Conservation (phyloP, 2,888 invertebrate genomes). For the Coleophora flavipennella region DNA sequence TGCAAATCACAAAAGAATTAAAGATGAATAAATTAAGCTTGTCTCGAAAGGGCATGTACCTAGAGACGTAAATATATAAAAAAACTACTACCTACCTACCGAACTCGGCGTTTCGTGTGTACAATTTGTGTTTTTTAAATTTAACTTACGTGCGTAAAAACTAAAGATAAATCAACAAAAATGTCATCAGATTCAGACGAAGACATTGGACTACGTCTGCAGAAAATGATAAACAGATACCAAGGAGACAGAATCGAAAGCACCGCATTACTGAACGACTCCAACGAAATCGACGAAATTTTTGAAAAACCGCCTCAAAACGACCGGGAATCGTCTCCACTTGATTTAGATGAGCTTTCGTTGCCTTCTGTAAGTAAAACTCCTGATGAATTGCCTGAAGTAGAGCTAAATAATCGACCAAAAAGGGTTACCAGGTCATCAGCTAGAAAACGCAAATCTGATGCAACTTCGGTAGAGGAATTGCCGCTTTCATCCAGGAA, state of each 20-base stretch:
- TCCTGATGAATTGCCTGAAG: slow-evolving; percentile 1
- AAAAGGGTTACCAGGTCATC: background rate
- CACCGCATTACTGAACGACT: slow-evolving; percentile 22
- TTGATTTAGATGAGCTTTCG: background rate
- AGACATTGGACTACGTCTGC: slow-evolving; percentile 43
- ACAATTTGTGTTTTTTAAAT: background rate
- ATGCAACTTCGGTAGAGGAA: slow-evolving; percentile 9
- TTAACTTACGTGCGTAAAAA: background rate
- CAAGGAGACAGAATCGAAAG: slow-evolving; percentile 26
- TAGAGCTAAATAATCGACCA: background rate
- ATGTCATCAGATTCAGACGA: slow-evolving; percentile 59
- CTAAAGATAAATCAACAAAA: slow-evolving; percentile 9
- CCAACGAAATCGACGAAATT: slow-evolving; percentile 13
- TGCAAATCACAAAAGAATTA: no score
- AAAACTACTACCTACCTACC: no score
- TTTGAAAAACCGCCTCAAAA: slow-evolving; percentile 9
- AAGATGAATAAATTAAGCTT: no score
- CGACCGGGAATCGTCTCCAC: no score
- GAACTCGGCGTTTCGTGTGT: background rate
- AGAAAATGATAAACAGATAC: slow-evolving; percentile 34
- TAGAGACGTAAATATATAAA: no score
- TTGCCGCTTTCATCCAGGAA: background rate
- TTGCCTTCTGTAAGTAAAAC: slow-evolving; percentile 2
- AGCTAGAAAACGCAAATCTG: slow-evolving; percentile 1
- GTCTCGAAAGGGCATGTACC: no score